These are phyloP conservation scores for Tiliqua scincoides DNA, from an alignment of 2,113 vertebrate genomes.

Conservation along the genomic window DNA sequence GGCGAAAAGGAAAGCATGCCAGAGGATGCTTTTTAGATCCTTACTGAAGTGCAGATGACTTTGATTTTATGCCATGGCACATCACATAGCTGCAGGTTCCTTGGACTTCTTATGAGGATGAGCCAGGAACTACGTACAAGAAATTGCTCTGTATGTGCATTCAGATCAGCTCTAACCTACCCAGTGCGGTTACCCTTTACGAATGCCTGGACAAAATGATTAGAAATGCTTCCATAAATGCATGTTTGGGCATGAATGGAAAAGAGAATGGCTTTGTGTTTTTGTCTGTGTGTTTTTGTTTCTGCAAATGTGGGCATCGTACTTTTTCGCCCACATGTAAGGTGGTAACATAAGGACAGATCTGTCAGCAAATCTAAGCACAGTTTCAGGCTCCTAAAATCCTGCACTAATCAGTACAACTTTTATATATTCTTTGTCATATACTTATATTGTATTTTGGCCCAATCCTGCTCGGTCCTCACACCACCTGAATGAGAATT, in stretches of 20 bases:
- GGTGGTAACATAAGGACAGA: neutral
- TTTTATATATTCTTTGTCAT: neutral
- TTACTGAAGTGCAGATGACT: slow-evolving; percentile 30
- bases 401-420: neutral
- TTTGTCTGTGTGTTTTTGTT: no score
- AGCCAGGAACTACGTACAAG: neutral
- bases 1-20: slow-evolving; percentile 45
- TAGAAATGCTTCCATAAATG: neutral
- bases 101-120: accelerated
- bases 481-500: no score
- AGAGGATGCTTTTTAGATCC: neutral
- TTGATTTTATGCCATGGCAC: slow-evolving; percentile 4
- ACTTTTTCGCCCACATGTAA: neutral
- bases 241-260: no score
- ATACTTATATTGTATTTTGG: no score
- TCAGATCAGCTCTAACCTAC: neutral
- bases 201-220: neutral
- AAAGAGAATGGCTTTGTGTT: neutral
- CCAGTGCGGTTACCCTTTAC: neutral
- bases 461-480: no score
- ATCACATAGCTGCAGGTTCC: neutral
- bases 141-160: neutral
- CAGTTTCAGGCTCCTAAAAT: neutral
- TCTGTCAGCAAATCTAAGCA: neutral
- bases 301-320: neutral